Evolutionary conservation across 2,113 vertebrate species (phyloP).

Genomic region (Hypanus sabinus): DNA sequence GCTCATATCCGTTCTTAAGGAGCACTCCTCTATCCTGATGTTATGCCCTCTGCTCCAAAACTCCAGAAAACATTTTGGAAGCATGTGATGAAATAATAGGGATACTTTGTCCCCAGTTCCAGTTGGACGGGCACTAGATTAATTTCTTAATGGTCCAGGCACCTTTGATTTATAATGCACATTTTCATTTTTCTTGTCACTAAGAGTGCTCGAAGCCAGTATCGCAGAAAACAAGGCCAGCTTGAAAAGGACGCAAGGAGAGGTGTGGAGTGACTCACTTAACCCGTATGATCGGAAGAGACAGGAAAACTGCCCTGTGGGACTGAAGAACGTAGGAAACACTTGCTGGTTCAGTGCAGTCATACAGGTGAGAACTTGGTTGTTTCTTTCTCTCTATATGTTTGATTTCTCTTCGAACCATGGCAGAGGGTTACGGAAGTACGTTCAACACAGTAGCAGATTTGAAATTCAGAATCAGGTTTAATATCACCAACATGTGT

Average conservation of each 20-base stretch:
- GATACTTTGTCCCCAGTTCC: neutral
- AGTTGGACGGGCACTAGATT: neutral
- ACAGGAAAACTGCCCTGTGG: conserved; percentile 82
- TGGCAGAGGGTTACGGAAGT: neutral
- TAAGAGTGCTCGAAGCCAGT: conserved; percentile 93
- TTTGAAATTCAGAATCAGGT: no score
- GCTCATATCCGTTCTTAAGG: no score
- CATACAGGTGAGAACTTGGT: conserved; percentile 74
- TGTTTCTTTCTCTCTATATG: neutral
- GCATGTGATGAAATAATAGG: neutral
- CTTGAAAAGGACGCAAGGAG: conserved; percentile 84
- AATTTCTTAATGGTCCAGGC: neutral
- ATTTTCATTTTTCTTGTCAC: conserved; percentile 31
- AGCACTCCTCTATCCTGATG: no score
- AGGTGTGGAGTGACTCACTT: conserved; percentile 92
- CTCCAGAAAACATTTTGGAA: neutral
- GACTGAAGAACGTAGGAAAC: conserved; percentile 95
- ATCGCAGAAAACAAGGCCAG: conserved; percentile 97
- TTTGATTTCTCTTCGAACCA: neutral
- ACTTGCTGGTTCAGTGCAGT: conserved; percentile 99
- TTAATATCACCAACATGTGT: no score
- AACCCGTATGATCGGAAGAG: conserved; percentile 92
- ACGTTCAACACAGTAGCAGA: neutral
- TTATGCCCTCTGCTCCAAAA: no score
- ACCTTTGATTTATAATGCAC: neutral